These are phyloP conservation scores for Poeciliopsis occidentalis DNA, from an alignment of 2,113 vertebrate species.

Conservation along the genomic window DNA sequence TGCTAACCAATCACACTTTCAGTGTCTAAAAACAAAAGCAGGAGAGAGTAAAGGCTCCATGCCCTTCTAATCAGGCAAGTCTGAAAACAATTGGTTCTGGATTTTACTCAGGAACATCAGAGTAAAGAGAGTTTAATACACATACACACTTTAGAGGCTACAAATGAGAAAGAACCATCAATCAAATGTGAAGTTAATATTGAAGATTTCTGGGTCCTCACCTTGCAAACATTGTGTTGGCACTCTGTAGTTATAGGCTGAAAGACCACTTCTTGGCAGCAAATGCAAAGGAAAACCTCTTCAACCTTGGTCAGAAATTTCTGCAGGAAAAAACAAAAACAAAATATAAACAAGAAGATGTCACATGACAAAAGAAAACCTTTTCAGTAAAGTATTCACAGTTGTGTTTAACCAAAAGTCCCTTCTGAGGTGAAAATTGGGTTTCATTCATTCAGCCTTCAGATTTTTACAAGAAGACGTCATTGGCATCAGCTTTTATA, in stretches of 20 bases:
- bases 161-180: neutral
- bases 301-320: constrained; percentile 93
- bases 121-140: too few species aligned
- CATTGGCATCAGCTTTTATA: neutral
- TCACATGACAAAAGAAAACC: neutral
- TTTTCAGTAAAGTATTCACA: neutral
- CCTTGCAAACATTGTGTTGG: constrained; percentile 97
- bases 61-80: neutral
- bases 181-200: neutral
- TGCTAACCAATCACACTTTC: too few species aligned
- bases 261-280: constrained; percentile 96
- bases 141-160: neutral
- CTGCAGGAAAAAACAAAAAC: constrained; percentile 69
- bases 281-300: constrained; percentile 94
- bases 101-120: neutral
- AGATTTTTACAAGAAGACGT: neutral
- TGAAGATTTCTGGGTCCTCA: constrained; percentile 61
- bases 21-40: neutral
- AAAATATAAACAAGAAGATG: neutral
- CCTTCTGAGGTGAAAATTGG: too few species aligned
- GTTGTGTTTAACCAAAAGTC: neutral
- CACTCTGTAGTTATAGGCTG: constrained; percentile 92
- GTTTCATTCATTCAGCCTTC: too few species aligned
- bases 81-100: neutral
- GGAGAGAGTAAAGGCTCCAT: neutral